phyloP scores from a whole-genome alignment of 1,140 invertebrate genomes.

The Panulirus ornatus region DNA sequence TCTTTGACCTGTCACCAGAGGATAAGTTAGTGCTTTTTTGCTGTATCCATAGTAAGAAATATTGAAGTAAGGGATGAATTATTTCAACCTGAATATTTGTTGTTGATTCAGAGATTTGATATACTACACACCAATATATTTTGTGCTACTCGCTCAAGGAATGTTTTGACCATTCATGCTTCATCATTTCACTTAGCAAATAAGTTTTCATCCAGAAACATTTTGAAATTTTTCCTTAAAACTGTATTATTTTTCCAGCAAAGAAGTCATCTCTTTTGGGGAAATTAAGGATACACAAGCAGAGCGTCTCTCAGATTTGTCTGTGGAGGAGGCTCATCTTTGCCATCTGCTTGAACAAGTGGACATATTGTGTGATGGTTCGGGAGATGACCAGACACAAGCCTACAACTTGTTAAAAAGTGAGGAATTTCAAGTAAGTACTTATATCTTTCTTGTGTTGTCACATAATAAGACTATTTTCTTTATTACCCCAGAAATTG shows the following conservation, averaged over 20 bases:
- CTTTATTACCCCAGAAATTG: no score
- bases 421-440: slow-evolving; percentile 41
- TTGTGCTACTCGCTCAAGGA: no score
- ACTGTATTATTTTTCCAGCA: background rate
- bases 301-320: background rate
- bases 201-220: no score
- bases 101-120: no score
- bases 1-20: background rate
- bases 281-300: background rate
- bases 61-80: no score
- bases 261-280: background rate
- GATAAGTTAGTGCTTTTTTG: background rate
- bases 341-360: slow-evolving; percentile 32
- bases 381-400: slow-evolving; percentile 42
- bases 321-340: background rate
- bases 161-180: no score
- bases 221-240: background rate
- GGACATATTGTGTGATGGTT: slow-evolving; percentile 41
- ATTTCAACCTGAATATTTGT: no score
- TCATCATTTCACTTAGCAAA: no score
- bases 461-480: no score
- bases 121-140: no score
- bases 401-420: slow-evolving; percentile 42
- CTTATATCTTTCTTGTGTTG: no score
- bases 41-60: no score